Conservation (phyloP, 2,113 vertebrate genomes). For the Sylvilagus bachmani region DNA sequence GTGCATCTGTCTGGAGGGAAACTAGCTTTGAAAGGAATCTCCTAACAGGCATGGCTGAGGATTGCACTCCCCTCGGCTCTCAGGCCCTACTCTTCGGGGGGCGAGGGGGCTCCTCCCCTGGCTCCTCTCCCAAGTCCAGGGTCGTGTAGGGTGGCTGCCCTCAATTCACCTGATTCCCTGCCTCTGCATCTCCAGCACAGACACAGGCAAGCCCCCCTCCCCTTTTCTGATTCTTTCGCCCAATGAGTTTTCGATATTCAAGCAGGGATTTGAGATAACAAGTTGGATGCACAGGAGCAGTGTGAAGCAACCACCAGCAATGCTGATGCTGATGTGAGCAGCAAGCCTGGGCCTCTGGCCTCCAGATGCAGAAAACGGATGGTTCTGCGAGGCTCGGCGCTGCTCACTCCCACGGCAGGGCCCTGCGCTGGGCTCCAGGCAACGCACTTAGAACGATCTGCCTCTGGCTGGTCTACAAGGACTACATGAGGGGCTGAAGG, state of each 20-base stretch:
- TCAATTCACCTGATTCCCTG: neutral
- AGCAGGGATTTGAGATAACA: neutral
- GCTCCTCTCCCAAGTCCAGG: accelerated
- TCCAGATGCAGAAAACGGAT: neutral
- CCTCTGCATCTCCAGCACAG: neutral
- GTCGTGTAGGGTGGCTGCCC: neutral
- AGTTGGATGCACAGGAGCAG: neutral
- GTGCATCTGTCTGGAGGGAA: accelerated
- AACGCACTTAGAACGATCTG: neutral
- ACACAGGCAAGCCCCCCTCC: neutral
- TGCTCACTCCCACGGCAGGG: accelerated
- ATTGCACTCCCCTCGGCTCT: neutral
- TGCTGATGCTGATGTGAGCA: neutral
- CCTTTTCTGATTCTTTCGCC: neutral
- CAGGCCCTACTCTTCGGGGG: neutral
- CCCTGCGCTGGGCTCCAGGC: accelerated
- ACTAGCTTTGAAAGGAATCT: neutral
- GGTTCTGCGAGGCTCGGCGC: neutral
- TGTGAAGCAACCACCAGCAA: neutral
- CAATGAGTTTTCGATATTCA: accelerated
- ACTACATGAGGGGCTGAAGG: no score
- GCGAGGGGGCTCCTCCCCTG: neutral
- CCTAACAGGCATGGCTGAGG: accelerated
- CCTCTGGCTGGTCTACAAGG: no score
- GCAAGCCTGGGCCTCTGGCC: accelerated